Conservation (phyloP, 2,113 vertebrate genomes). For the Spilogale gracilis region DNA sequence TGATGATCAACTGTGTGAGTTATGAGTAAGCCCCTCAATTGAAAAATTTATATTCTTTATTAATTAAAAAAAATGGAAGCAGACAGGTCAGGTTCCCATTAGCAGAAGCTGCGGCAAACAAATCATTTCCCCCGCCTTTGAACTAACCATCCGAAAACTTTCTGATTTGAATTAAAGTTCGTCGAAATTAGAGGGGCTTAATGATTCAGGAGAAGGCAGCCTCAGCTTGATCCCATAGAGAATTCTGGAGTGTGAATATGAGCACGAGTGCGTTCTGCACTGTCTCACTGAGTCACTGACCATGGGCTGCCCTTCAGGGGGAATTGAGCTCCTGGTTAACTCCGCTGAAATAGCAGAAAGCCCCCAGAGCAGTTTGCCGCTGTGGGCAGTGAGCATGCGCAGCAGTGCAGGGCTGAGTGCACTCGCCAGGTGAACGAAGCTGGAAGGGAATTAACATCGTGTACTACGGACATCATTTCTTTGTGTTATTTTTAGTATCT, state of each 20-base stretch:
- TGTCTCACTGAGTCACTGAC: not conserved
- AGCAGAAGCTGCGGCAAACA: not conserved
- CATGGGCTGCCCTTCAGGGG: not conserved
- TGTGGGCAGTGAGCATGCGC: not conserved
- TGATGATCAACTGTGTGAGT: not conserved
- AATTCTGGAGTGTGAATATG: not conserved
- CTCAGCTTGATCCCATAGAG: not conserved
- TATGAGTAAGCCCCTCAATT: not conserved
- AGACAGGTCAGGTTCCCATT: not conserved
- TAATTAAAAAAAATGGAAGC: conserved; percentile 1
- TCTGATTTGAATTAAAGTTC: no score
- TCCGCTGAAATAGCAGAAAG: not conserved
- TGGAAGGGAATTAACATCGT: not conserved
- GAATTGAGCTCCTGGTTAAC: not conserved
- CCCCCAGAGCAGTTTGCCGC: not conserved
- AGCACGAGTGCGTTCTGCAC: not conserved
- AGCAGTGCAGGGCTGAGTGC: not conserved
- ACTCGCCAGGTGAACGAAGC: not conserved
- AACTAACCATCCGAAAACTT: no score
- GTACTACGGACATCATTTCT: not conserved
- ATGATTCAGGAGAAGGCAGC: not conserved
- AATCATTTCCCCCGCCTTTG: no score
- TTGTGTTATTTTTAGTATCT: conserved; percentile 9
- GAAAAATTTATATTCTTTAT: not conserved
- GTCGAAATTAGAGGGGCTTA: no score